Evolutionary conservation across 2,797 vertebrate species (phyloP).

Genomic region (Eurystomus glaucurus): DNA sequence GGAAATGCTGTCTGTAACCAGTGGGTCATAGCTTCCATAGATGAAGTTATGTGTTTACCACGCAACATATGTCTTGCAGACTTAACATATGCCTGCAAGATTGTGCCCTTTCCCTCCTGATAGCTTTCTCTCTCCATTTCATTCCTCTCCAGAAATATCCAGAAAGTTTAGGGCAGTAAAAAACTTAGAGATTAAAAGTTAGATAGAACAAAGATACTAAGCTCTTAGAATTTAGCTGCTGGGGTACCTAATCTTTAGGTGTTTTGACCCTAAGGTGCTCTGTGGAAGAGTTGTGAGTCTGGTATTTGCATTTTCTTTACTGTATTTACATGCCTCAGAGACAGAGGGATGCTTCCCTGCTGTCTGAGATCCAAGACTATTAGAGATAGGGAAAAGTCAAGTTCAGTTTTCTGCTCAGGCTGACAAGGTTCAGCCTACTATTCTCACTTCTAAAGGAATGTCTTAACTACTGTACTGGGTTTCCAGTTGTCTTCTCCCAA

Average conservation of each 20-base stretch:
- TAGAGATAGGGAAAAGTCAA: not conserved
- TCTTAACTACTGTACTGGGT: not conserved
- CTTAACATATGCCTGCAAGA: not conserved
- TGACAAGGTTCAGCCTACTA: not conserved
- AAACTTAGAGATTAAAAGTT: not conserved
- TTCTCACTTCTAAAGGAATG: not conserved
- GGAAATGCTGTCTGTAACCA: not conserved
- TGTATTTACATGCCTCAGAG: not conserved
- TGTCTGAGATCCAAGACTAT: not conserved
- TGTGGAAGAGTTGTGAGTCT: accelerated
- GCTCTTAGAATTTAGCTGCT: not conserved
- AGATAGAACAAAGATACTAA: not conserved
- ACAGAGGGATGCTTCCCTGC: not conserved
- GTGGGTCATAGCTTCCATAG: not conserved
- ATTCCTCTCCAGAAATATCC: not conserved
- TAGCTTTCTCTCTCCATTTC: not conserved
- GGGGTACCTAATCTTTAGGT: not conserved
- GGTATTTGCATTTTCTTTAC: not conserved
- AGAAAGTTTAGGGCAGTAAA: not conserved
- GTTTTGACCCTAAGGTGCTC: not conserved
- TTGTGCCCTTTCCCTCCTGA: not conserved
- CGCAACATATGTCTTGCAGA: not conserved
- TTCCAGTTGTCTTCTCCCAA: not conserved
- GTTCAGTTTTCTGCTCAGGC: not conserved
- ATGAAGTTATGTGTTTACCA: not conserved